Conservation (phyloP, 2,888 invertebrate species). For the Mamestra brassicae region DNA sequence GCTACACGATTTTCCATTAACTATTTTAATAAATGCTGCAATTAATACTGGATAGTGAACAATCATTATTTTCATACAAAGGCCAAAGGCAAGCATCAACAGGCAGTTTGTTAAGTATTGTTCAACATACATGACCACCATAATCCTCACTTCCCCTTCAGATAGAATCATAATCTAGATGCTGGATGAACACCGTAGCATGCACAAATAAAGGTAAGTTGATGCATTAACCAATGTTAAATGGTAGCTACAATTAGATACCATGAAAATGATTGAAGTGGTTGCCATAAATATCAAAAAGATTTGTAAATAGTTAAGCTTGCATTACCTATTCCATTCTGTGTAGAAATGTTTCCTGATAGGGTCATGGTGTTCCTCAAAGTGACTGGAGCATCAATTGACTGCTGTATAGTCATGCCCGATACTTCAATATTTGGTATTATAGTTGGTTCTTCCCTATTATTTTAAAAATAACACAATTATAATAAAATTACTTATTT, state of each 20-base stretch:
- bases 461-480: slow-evolving; percentile 30
- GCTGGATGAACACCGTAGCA: no score
- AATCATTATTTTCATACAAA: no score
- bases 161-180: no score
- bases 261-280: neutral
- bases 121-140: neutral
- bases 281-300: neutral
- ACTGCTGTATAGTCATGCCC: slow-evolving; percentile 98
- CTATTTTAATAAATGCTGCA: neutral
- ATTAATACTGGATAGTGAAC: neutral
- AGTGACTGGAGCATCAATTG: slow-evolving; percentile 98
- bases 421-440: slow-evolving; percentile 96
- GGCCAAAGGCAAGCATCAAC: no score
- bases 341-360: slow-evolving; percentile 95
- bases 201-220: no score
- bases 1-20: neutral
- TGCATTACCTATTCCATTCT: slow-evolving; percentile 95
- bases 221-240: neutral
- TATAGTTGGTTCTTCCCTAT: slow-evolving; percentile 86
- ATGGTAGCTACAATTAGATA: neutral
- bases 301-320: neutral
- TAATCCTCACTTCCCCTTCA: neutral
- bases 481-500: neutral
- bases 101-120: neutral
- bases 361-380: slow-evolving; percentile 96